Base-by-base conservation (phyloP, 1,140 invertebrate genomes). In the Heliconius congener region DNA sequence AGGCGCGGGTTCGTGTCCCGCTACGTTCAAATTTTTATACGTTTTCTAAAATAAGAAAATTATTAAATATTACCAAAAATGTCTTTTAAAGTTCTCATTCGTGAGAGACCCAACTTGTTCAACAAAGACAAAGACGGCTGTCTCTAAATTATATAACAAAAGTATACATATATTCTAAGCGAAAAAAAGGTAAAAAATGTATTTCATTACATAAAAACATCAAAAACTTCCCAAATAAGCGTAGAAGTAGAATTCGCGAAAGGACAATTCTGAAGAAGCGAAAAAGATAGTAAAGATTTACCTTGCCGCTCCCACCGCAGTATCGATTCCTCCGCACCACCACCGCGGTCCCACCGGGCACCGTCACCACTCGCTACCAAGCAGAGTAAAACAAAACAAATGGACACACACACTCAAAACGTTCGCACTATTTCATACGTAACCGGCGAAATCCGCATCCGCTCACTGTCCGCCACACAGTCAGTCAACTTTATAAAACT, bases 251-350 rank as follows among this genome's bases (percentile, higher is more conserved):
- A 79, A 82, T 70, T 78, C 34, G 73, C 79, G 77, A 82, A 81
- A 76, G 77, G 74, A 71, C 23, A 73, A 73, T 50, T 76, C 76
- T 85, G 73, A 85, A 86, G 79, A 81, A 79, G 83, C 83, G 78
- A 75, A 83, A 83, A 85, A 80, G 74, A 83, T 74, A 60, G 77
- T 80, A 83, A 89, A 86, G 83, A 79, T 81, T 90, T 93, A 94
- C 92, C 90, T 92, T 86, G 88, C 87, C 91, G 91, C 91, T 93
- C 91, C 88, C 88, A 89, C 90, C 88, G 88, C 89, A 88, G 87
- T 94, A 93, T 94, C 90, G 92, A 93, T 93, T 91, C 87, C 83
- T 83, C 75, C 71, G 84, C 78, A 93, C 91, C 91, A 93, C 90
- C 89, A 92, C 84, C 89, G 86, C 87, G 80, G 87, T 82, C 87